Evolutionary conservation across 2,113 vertebrate genomes (phyloP).

Genomic region (Dolichotis patagonum): DNA sequence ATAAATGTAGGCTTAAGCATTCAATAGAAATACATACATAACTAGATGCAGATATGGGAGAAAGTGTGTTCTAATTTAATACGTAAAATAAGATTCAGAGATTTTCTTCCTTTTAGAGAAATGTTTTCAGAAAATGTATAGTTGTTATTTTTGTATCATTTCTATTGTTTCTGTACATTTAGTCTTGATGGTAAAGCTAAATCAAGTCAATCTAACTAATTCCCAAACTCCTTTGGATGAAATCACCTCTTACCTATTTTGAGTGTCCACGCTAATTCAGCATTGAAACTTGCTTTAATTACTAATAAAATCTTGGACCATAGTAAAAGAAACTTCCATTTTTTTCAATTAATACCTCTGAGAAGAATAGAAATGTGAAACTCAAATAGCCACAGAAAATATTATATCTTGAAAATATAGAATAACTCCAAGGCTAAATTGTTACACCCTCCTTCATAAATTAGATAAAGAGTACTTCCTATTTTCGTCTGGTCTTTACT

Average conservation of each 20-base stretch:
- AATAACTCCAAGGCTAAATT: background rate
- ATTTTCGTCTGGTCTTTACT: background rate
- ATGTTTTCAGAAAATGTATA: background rate
- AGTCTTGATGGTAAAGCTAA: background rate
- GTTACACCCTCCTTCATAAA: background rate
- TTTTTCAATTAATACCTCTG: background rate
- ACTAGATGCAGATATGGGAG: background rate
- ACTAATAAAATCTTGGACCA: slow-evolving; percentile 4
- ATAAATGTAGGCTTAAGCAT: background rate
- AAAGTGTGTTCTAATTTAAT: slow-evolving; percentile 39
- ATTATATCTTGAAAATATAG: background rate
- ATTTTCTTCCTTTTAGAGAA: slow-evolving; percentile 18
- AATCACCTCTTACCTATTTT: background rate
- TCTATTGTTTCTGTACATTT: background rate
- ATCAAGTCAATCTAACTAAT: background rate
- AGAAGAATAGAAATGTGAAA: background rate
- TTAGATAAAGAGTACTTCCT: background rate
- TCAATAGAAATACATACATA: background rate
- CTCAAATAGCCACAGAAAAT: background rate
- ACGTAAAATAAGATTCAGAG: background rate
- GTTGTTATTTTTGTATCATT: background rate
- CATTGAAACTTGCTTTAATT: background rate
- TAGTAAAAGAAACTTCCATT: background rate
- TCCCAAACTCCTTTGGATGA: background rate
- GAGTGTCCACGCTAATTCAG: background rate